Conservation (phyloP, 2,888 invertebrate species). For the Craniophora ligustri region DNA sequence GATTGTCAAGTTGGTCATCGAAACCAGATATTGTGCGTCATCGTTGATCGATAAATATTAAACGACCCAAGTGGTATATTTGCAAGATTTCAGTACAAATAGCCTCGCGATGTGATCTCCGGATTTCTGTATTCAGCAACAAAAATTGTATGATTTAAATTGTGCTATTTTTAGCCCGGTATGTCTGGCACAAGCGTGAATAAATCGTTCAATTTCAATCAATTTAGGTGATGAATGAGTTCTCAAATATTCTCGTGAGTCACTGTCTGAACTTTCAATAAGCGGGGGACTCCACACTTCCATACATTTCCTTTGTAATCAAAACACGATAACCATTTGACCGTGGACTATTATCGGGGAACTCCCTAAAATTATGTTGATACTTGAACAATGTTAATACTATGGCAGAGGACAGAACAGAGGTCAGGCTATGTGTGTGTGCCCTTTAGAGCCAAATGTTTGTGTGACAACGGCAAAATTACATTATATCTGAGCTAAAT, state of each 20-base stretch:
- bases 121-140: constrained; percentile 5
- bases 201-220: constrained; percentile 36
- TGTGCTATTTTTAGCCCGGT: constrained; percentile 6
- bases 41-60: background rate
- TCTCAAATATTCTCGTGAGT: constrained; percentile 26
- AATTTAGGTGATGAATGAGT: constrained; percentile 21
- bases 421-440: too few relatives aligned
- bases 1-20: background rate
- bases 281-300: background rate
- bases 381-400: too few relatives aligned
- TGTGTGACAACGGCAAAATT: too few relatives aligned
- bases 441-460: too few relatives aligned
- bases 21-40: background rate
- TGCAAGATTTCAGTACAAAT: background rate
- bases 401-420: too few relatives aligned
- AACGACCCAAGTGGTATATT: background rate
- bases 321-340: background rate
- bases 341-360: constrained; percentile 21
- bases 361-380: constrained; percentile 6
- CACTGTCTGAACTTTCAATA: constrained; percentile 12
- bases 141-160: background rate
- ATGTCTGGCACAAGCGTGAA: constrained; percentile 3
- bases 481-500: too few relatives aligned
- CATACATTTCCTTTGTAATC: background rate
- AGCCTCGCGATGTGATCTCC: background rate